phyloP scores from a whole-genome alignment of 2,113 vertebrate species.

The Aphelocoma coerulescens region DNA sequence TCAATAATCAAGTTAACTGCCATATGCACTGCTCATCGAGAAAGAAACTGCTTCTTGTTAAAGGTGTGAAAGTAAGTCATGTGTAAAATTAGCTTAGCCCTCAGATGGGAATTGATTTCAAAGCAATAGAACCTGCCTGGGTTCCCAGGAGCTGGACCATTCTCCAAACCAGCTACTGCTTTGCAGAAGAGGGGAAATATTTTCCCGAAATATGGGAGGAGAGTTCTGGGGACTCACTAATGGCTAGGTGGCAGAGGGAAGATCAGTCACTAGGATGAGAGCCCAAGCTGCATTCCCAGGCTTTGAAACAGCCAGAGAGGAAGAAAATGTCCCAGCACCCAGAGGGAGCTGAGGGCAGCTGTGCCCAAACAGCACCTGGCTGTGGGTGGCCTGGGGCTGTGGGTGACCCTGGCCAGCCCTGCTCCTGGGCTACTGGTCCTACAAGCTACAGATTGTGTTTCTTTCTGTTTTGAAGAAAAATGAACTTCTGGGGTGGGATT shows the following conservation, averaged over 20 bases:
- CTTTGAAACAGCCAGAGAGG: background rate
- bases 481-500: constrained; percentile 41
- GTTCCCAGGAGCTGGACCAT: background rate
- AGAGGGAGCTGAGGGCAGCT: background rate
- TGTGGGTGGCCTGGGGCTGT: accelerated
- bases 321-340: accelerated
- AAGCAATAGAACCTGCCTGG: background rate
- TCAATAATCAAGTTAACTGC: constrained; percentile 18
- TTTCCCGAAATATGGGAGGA: background rate
- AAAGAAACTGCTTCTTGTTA: background rate
- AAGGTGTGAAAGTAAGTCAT: constrained; percentile 32
- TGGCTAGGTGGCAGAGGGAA: background rate
- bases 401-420: background rate
- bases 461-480: constrained; percentile 10
- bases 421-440: background rate
- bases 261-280: accelerated
- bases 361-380: accelerated
- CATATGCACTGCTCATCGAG: background rate
- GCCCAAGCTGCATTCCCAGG: accelerated
- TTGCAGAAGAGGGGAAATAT: background rate
- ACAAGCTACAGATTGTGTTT: background rate
- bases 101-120: constrained; percentile 5
- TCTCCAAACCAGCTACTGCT: background rate
- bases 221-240: background rate
- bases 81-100: constrained; percentile 31